Percentiles rank a stretch among this genome's conserved stretches.
Evolutionary conservation across 2,797 vertebrate species (phyloP).

Genomic region (Sebastolobus altivelis): DNA sequence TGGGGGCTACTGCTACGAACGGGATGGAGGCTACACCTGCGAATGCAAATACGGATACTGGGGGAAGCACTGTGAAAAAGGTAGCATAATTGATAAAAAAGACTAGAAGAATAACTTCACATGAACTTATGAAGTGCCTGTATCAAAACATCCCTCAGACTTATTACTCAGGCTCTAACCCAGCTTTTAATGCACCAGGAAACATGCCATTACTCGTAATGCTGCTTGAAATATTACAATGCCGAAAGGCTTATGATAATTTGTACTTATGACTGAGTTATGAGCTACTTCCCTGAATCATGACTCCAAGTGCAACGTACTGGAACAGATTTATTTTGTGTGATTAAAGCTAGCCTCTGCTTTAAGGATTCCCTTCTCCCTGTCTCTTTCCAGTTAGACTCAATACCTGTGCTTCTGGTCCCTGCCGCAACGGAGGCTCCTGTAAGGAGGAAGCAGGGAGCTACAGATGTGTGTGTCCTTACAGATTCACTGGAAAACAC

Average conservation of each 20-base stretch:
- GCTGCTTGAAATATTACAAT: slow-evolving; percentile 65
- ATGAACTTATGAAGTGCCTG: background rate
- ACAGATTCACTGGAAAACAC: slow-evolving; percentile 95
- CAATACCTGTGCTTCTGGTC: slow-evolving; percentile 91
- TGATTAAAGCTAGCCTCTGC: slow-evolving; percentile 38
- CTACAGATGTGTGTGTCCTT: slow-evolving; percentile 94
- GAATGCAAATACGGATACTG: slow-evolving; percentile 92
- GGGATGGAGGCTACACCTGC: slow-evolving; percentile 91
- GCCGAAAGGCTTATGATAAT: slow-evolving; percentile 65
- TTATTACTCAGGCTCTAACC: slow-evolving; percentile 36
- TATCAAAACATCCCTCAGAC: slow-evolving; percentile 25
- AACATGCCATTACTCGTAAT: slow-evolving; percentile 58
- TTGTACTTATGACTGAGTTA: slow-evolving; percentile 58
- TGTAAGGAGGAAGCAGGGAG: slow-evolving; percentile 91
- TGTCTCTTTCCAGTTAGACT: slow-evolving; percentile 89
- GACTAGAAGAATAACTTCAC: background rate
- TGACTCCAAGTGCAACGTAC: slow-evolving; percentile 42
- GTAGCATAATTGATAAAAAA: slow-evolving; percentile 73
- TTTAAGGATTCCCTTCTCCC: slow-evolving; percentile 57
- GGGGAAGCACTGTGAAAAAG: slow-evolving; percentile 95
- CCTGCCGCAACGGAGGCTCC: slow-evolving; percentile 95
- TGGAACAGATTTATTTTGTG: slow-evolving; percentile 60
- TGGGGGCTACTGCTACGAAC: slow-evolving; percentile 92
- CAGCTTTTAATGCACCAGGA: slow-evolving; percentile 56
- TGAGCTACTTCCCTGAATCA: slow-evolving; percentile 55